Base-by-base conservation (phyloP, 2,888 invertebrate species). In the Nezara viridula region DNA sequence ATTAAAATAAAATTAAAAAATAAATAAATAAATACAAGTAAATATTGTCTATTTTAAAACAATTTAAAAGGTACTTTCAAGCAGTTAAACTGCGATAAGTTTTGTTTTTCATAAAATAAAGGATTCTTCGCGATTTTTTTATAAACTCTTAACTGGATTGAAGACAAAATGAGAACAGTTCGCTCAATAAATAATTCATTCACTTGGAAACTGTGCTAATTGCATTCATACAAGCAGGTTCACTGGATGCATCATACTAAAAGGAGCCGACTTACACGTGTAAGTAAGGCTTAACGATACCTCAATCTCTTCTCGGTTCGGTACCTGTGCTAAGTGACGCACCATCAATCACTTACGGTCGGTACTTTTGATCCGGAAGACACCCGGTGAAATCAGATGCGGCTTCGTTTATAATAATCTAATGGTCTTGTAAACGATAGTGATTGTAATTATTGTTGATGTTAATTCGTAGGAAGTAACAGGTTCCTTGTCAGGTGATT, bases 331-430 rank as follows among this genome's bases (percentile, higher is more conserved):
- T 37, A 37, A 21, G 32, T 6, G 66, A 37, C 16, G 37, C 2
- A 7, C 6, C 66, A 73, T 73, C 66, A 73, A 73, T 73, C 66
- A 73, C 21, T 19, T 21, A 37, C 1, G 19, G 19, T 37, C 66
- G 66, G 66, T 19, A 37, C 66, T 73, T 73, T 73, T 73, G 66
- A 73, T 73, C 66, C 66, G n/a, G 32, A 73, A 37, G 66, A 73
- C 66, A 21, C 32, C 32, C 19, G 37, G 66, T 73, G 66, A 73
- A 73, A 73, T 73, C 66, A 37, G 66, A 73, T 21, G 37, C 19
- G 60, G 2, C 60, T 60, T 60, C 60, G 66, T 73, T 73, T 73
- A 37, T 73, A 73, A 73, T 73, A 73, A 73, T 73, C 32, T 73
- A 73, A 73, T 73, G 37, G 19, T 37, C 66, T 37, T 73, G 66